Conservation (phyloP, 37 sponge, comb jelly and placozoan genomes). For the Halichondria panicea region DNA sequence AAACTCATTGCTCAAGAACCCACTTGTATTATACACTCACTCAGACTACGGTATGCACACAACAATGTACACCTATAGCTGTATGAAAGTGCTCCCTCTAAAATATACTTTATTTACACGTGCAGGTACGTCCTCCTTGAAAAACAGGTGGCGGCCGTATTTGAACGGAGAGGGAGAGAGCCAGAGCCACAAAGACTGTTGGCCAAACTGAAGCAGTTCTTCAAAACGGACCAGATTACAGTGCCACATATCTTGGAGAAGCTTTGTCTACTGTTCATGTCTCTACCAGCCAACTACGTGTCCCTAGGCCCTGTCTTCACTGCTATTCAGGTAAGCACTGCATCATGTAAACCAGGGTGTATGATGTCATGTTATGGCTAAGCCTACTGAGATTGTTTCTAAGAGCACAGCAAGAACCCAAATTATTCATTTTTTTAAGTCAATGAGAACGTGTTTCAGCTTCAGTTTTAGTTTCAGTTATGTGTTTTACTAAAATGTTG, state of each 20-base stretch:
- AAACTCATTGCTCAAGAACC: neutral
- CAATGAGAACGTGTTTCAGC: no score
- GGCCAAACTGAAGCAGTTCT: slow-evolving; percentile 20
- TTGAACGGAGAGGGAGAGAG: neutral
- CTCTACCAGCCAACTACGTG: slow-evolving; percentile 47
- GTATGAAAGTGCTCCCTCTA: no score
- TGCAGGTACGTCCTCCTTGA: slow-evolving; percentile 32
- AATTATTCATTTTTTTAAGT: no score
- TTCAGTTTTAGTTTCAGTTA: no score
- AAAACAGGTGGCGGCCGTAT: slow-evolving; percentile 2
- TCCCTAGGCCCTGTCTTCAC: slow-evolving; percentile 30
- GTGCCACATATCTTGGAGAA: slow-evolving; percentile 65
- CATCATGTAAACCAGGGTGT: no score
- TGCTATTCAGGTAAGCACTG: slow-evolving; percentile 53
- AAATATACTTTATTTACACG: no score
- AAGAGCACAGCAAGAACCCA: no score
- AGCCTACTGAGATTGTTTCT: no score
- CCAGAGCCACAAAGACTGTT: neutral
- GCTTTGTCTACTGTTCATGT: slow-evolving; percentile 70
- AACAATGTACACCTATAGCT: neutral
- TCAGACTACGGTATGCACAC: neutral
- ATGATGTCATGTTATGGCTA: no score
- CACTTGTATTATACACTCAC: neutral
- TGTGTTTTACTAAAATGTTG: neutral
- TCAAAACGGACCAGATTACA: neutral